phyloP scores from a whole-genome alignment of 2,888 invertebrate genomes.

The Arctia plantaginis region DNA sequence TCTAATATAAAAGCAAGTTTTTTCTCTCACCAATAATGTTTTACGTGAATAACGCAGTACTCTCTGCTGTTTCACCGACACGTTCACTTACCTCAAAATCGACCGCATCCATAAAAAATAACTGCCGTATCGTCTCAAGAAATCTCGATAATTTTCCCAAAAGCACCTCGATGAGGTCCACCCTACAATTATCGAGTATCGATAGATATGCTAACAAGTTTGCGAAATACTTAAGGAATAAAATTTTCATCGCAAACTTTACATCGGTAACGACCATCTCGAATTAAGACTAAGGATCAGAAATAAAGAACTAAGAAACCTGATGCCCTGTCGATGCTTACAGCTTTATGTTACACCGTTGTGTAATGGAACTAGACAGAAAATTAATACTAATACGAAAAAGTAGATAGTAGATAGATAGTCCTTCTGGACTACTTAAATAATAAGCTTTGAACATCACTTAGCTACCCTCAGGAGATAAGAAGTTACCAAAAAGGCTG shows the following conservation, averaged over 20 bases:
- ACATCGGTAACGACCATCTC: constrained; percentile 45
- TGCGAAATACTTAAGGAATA: constrained; percentile 40
- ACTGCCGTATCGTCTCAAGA: constrained; percentile 16
- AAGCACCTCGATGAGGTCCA: constrained; percentile 17
- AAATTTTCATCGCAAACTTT: constrained; percentile 46
- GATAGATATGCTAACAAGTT: constrained; percentile 59
- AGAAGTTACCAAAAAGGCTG: no score
- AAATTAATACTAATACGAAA: background rate
- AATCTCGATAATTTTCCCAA: constrained; percentile 32
- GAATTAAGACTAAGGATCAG: constrained; percentile 36
- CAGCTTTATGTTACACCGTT: constrained; percentile 44
- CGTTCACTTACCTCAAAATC: background rate
- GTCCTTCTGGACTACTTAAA: no score
- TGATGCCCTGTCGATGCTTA: constrained; percentile 35
- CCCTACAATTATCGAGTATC: constrained; percentile 42
- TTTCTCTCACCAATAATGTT: background rate
- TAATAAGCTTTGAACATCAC: no score
- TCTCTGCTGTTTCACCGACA: background rate
- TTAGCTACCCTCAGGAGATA: no score
- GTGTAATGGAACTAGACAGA: background rate
- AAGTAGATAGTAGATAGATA: no score
- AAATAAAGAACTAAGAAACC: constrained; percentile 44
- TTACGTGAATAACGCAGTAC: background rate
- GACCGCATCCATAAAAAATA: constrained; percentile 2
- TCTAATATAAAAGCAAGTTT: background rate